Evolutionary conservation across 2,888 invertebrate genomes (phyloP).

Genomic region (Leucophenga maculata): DNA sequence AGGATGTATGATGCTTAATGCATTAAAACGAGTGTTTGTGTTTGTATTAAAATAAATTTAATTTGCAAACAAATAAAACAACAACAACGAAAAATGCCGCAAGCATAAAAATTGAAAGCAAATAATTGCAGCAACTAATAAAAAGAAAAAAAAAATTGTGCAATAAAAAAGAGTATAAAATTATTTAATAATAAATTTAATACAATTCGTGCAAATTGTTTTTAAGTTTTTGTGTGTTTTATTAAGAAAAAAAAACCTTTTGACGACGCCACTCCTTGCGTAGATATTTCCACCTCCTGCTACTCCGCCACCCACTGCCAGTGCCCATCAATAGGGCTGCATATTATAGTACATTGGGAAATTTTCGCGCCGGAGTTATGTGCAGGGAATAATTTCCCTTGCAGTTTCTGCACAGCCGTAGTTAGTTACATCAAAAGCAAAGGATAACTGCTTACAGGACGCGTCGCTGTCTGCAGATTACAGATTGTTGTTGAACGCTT

Average conservation of each 20-base stretch:
- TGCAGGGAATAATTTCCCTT: not conserved
- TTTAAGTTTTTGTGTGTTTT: not conserved
- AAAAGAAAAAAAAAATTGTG: not conserved
- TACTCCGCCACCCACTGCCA: not conserved
- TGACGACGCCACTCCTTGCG: conserved; percentile 9
- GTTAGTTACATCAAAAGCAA: no score
- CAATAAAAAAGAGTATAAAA: not conserved
- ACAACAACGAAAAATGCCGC: not conserved
- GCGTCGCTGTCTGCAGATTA: not conserved
- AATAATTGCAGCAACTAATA: no score
- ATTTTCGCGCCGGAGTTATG: not conserved
- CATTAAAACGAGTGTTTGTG: not conserved
- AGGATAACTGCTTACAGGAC: not conserved
- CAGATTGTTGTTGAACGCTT: conserved; percentile 12
- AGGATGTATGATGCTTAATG: no score
- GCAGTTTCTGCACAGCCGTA: not conserved
- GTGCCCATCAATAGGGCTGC: not conserved
- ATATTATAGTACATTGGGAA: not conserved
- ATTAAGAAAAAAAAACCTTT: not conserved
- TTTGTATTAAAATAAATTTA: not conserved
- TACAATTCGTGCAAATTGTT: not conserved
- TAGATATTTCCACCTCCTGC: not conserved
- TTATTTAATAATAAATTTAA: not conserved
- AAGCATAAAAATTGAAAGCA: not conserved
- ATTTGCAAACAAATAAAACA: not conserved